A percentile compares a stretch with the other conserved stretches of the same genome.
phyloP scores from a whole-genome alignment of 37 sponge, comb jelly and placozoan species.

The Spongia lamella region DNA sequence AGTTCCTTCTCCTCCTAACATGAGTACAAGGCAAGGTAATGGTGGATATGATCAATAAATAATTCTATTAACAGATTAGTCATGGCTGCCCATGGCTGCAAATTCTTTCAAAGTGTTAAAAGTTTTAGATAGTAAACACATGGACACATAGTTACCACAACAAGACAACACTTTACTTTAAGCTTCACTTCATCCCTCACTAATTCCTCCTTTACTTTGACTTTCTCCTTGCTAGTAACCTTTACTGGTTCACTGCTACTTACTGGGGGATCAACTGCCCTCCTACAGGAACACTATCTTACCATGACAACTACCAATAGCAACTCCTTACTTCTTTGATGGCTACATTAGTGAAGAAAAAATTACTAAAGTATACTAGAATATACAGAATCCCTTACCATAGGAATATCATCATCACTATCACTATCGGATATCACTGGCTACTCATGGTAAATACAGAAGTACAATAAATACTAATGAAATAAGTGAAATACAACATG shows the following conservation, averaged over 20 bases:
- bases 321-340: constrained; percentile 8
- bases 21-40: too few relatives aligned
- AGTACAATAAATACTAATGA: neutral
- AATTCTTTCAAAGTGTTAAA: too few relatives aligned
- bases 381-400: constrained; percentile 5
- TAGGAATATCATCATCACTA: constrained; percentile 48
- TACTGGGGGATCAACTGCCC: neutral
- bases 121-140: too few relatives aligned
- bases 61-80: too few relatives aligned
- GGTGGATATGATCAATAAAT: too few relatives aligned
- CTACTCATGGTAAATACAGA: constrained; percentile 4
- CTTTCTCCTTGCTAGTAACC: neutral
- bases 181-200: neutral
- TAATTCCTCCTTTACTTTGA: neutral
- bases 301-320: neutral
- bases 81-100: too few relatives aligned
- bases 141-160: too few relatives aligned
- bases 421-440: constrained; percentile 72
- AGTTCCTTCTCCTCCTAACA: too few relatives aligned
- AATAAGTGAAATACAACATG: neutral
- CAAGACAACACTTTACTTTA: too few relatives aligned
- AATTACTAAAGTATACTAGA: neutral
- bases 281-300: neutral
- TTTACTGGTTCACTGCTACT: too few relatives aligned
- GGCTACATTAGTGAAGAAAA: neutral